Conservation (phyloP, 2,113 vertebrate genomes). For the Catharus bicknelli region DNA sequence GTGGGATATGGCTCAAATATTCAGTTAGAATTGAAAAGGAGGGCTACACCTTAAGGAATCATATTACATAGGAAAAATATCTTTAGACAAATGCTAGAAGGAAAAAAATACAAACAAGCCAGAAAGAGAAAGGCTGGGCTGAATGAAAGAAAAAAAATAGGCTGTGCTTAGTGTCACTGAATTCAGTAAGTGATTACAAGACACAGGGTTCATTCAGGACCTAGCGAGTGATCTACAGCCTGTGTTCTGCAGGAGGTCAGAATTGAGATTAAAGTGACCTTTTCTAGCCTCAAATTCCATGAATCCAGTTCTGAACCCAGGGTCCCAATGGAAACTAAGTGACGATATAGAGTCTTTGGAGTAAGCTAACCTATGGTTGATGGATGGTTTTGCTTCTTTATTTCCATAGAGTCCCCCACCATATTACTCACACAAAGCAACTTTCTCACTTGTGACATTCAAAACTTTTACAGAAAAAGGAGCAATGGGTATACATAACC, state of each 20-base stretch:
- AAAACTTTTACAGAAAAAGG: constrained; percentile 60
- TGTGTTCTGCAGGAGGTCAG: constrained; percentile 22
- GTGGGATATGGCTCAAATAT: background rate
- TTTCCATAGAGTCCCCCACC: constrained; percentile 23
- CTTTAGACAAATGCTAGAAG: background rate
- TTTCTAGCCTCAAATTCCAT: constrained; percentile 21
- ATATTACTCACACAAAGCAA: constrained; percentile 38
- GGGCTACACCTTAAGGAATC: background rate
- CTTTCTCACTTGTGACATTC: constrained; percentile 33
- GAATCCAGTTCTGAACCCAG: background rate
- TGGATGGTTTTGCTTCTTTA: constrained; percentile 14
- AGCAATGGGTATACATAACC: background rate
- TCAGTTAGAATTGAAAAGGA: background rate
- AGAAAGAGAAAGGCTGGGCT: background rate
- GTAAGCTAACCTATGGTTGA: constrained; percentile 13
- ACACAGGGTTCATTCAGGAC: background rate
- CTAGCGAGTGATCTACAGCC: background rate
- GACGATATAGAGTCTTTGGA: background rate
- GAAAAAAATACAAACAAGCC: rapidly evolving
- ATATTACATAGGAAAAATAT: background rate
- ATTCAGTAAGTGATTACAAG: background rate
- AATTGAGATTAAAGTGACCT: constrained; percentile 42
- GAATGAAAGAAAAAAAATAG: background rate
- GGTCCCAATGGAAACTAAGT: background rate
- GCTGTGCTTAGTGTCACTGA: background rate